phyloP scores from a whole-genome alignment of 2,113 vertebrate genomes.

The Phaethornis superciliosus region DNA sequence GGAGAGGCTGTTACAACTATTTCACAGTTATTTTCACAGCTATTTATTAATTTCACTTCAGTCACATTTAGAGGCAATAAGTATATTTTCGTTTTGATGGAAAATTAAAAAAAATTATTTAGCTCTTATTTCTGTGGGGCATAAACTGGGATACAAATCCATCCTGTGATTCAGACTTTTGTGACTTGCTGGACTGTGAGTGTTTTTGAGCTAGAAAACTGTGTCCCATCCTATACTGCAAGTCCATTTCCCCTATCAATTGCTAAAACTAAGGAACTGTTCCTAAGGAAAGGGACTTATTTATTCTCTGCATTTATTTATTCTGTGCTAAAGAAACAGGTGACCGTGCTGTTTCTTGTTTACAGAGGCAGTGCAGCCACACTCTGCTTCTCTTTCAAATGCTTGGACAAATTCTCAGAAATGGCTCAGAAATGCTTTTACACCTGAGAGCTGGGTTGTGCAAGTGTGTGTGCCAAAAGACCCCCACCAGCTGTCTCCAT shows the following conservation, averaged over 20 bases:
- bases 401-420: background rate
- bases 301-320: background rate
- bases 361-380: background rate
- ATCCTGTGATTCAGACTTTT: background rate
- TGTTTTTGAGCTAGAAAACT: background rate
- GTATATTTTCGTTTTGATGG: background rate
- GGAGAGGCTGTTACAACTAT: background rate
- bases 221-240: background rate
- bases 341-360: background rate
- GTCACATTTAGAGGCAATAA: background rate
- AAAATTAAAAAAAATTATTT: background rate
- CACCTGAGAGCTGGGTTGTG: background rate
- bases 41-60: background rate
- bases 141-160: background rate
- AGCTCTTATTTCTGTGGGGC: background rate
- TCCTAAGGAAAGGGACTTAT: background rate
- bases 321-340: background rate
- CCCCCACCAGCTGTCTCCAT: accelerated
- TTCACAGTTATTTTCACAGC: too few species aligned
- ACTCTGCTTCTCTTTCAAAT: background rate
- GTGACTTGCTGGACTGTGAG: accelerated
- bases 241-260: background rate
- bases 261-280: background rate
- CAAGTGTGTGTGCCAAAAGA: background rate
- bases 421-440: background rate